These are phyloP conservation scores for Plestiodon gilberti DNA, from an alignment of 2,113 vertebrate genomes.

Conservation along the genomic window DNA sequence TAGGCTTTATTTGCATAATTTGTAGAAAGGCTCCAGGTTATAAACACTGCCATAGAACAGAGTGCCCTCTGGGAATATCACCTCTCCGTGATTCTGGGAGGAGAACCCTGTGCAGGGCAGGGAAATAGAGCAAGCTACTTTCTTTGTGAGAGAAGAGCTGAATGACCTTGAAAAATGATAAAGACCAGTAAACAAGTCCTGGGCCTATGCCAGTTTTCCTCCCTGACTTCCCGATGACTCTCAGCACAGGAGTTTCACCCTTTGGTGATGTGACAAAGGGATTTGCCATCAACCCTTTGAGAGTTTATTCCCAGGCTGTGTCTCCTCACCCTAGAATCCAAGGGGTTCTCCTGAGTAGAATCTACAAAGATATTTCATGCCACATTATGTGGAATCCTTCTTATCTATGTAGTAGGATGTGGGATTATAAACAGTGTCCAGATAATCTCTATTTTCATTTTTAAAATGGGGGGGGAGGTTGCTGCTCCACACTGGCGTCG, in stretches of 20 bases:
- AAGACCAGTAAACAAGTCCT: constrained; percentile 9
- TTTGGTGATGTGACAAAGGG: background rate
- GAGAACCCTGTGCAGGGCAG: background rate
- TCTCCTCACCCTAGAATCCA: background rate
- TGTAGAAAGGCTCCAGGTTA: background rate
- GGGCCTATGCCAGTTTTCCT: background rate
- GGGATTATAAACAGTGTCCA: background rate
- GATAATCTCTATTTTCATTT: background rate
- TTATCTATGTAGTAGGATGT: background rate
- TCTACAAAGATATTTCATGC: background rate
- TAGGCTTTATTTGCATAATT: no score
- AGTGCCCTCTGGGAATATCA: background rate
- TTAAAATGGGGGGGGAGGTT: background rate
- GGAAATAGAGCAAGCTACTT: background rate
- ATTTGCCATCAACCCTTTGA: background rate
- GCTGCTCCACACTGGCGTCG: no score
- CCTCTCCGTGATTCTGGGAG: background rate
- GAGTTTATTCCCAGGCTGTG: background rate
- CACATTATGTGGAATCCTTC: background rate
- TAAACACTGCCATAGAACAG: background rate
- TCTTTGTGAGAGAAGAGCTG: background rate
- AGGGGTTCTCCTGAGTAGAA: background rate
- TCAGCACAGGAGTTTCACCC: background rate
- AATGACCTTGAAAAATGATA: background rate
- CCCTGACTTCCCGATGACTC: background rate